Evolutionary conservation across 1,140 invertebrate species (phyloP).

Genomic region (Drosophila nikananu): DNA sequence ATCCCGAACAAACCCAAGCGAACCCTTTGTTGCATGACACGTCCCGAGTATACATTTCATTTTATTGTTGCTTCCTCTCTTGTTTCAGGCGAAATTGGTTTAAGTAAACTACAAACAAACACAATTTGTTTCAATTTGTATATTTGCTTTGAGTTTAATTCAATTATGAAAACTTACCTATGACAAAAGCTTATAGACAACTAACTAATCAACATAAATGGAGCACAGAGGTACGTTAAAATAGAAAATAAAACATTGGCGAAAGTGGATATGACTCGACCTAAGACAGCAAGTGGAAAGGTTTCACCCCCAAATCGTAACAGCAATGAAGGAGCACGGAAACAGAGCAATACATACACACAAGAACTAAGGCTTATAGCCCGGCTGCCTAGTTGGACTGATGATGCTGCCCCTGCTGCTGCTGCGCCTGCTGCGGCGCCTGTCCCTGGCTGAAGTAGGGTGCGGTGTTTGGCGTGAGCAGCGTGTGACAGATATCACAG

Average conservation of each 20-base stretch:
- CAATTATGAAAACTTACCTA: slow-evolving; percentile 71
- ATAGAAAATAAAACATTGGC: slow-evolving; percentile 26
- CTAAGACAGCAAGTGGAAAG: slow-evolving; percentile 34
- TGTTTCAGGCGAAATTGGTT: slow-evolving; percentile 66
- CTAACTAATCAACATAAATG: slow-evolving; percentile 40
- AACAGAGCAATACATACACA: slow-evolving; percentile 33
- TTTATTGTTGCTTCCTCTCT: slow-evolving; percentile 19
- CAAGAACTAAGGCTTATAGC: slow-evolving; percentile 37
- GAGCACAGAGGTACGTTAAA: slow-evolving; percentile 43
- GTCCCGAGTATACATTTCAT: not conserved
- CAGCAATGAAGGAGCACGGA: slow-evolving; percentile 17
- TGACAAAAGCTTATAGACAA: slow-evolving; percentile 57
- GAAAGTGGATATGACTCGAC: slow-evolving; percentile 59
- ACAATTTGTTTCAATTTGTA: slow-evolving; percentile 51
- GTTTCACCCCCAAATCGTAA: slow-evolving; percentile 32
- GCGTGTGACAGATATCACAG: slow-evolving; percentile 98
- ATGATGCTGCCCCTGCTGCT: slow-evolving; percentile 74
- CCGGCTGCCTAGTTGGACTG: slow-evolving; percentile 86
- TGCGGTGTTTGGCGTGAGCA: slow-evolving; percentile 96
- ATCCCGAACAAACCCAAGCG: slow-evolving; percentile 13
- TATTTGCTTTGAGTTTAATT: slow-evolving; percentile 71
- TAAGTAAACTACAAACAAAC: slow-evolving; percentile 49
- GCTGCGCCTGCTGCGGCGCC: slow-evolving; percentile 46
- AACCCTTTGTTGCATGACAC: slow-evolving; percentile 45
- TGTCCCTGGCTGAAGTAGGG: slow-evolving; percentile 97